These are phyloP conservation scores for Miniopterus natalensis DNA, from an alignment of 2,113 vertebrate species.

Conservation along the genomic window DNA sequence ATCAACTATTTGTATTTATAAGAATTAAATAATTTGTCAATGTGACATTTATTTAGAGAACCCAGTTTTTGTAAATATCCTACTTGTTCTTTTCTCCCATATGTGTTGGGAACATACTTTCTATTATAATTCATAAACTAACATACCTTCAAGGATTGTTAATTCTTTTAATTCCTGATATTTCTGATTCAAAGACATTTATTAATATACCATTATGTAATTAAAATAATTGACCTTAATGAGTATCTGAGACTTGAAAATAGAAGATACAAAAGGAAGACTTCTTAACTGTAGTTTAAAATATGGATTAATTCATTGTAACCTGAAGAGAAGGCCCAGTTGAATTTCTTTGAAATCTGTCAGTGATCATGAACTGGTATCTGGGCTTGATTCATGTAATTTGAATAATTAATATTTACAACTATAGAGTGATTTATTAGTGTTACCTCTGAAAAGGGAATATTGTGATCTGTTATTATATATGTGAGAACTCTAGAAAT, in stretches of 20 bases:
- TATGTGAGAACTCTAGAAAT: background rate
- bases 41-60: constrained; percentile 51
- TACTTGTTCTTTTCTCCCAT: background rate
- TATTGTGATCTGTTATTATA: constrained; percentile 31
- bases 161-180: constrained; percentile 52
- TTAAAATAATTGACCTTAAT: constrained; percentile 38
- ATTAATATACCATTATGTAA: background rate
- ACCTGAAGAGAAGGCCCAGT: background rate
- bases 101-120: background rate
- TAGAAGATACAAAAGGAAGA: constrained; percentile 50
- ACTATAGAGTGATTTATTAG: background rate
- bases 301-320: constrained; percentile 30
- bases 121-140: constrained; percentile 58
- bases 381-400: background rate
- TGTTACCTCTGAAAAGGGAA: constrained; percentile 43
- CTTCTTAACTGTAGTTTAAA: constrained; percentile 50
- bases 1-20: constrained; percentile 62
- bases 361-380: background rate
- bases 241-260: constrained; percentile 51
- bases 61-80: constrained; percentile 38
- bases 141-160: constrained; percentile 40
- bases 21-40: constrained; percentile 40
- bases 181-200: constrained; percentile 51
- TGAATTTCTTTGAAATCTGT: constrained; percentile 35
- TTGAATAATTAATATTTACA: constrained; percentile 43